Percentiles rank a stretch among this genome's conserved stretches.
phyloP scores from a whole-genome alignment of 2,797 vertebrate genomes.

The Enteromius radiatus region DNA sequence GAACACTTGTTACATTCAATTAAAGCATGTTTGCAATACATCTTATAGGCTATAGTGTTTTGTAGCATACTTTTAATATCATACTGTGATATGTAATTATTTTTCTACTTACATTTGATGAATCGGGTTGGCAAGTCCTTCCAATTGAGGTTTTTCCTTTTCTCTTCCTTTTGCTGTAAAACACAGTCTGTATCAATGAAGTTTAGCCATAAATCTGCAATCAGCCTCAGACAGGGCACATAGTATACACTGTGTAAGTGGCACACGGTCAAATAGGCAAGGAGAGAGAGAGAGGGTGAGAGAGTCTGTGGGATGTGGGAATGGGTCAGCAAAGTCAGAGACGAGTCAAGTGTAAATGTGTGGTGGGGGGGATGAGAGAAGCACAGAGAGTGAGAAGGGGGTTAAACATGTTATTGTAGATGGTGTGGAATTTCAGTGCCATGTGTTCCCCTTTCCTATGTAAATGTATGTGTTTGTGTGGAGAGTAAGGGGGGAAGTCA shows the following conservation, averaged over 20 bases:
- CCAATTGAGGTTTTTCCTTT: conserved; percentile 58
- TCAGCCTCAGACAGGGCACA: background rate
- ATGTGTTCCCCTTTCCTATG: conserved; percentile 20
- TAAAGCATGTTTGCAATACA: background rate
- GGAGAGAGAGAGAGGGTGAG: background rate
- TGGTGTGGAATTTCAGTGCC: conserved; percentile 51
- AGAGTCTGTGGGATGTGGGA: conserved; percentile 34
- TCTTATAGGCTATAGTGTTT: background rate
- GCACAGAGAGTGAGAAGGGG: conserved; percentile 13
- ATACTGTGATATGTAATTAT: background rate
- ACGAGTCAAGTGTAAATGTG: conserved; percentile 32
- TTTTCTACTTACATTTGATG: conserved; percentile 80
- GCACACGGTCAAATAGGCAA: background rate
- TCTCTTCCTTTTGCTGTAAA: background rate
- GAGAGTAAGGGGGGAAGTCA: background rate
- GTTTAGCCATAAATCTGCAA: conserved; percentile 15
- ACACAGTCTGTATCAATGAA: conserved; percentile 6
- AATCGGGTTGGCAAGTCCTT: conserved; percentile 77
- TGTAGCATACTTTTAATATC: background rate
- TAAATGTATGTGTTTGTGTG: background rate
- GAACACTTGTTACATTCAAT: background rate
- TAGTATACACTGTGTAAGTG: conserved; percentile 5
- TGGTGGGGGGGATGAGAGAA: background rate
- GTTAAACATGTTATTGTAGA: conserved; percentile 62
- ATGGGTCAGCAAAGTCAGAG: conserved; percentile 21